Evolutionary conservation across 2,113 vertebrate species (phyloP).

Genomic region (Orycteropus afer): DNA sequence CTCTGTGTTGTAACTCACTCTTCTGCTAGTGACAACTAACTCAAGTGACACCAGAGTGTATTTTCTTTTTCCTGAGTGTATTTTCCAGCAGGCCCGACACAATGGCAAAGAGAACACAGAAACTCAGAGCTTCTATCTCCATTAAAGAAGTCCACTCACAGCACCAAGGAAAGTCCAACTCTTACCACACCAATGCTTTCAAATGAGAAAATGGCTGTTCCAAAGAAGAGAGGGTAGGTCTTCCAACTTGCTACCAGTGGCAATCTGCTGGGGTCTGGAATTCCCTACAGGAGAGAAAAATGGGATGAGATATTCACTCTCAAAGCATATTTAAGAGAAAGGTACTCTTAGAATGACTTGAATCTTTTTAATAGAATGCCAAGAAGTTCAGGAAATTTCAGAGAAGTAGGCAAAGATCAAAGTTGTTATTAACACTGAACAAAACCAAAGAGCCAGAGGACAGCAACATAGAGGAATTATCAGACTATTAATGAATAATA

Average conservation of each 20-base stretch:
- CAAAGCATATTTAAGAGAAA: neutral
- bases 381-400: conserved; percentile 21
- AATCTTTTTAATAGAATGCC: neutral
- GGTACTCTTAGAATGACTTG: neutral
- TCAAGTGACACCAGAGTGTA: neutral
- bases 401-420: neutral
- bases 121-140: neutral
- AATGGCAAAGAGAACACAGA: neutral
- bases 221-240: conserved; percentile 97
- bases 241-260: conserved; percentile 89
- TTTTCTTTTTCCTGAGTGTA: neutral
- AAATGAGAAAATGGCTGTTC: conserved; percentile 96
- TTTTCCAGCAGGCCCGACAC: neutral
- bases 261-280: conserved; percentile 87
- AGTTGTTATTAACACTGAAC: neutral
- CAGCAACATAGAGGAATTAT: neutral
- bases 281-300: conserved; percentile 85
- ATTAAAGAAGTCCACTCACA: neutral
- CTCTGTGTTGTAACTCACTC: neutral
- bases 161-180: neutral
- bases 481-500: neutral
- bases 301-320: neutral
- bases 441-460: neutral
- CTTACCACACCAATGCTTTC: conserved; percentile 98
- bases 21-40: neutral